Conservation (phyloP, 2,888 invertebrate genomes). For the Drosophila putrida region DNA sequence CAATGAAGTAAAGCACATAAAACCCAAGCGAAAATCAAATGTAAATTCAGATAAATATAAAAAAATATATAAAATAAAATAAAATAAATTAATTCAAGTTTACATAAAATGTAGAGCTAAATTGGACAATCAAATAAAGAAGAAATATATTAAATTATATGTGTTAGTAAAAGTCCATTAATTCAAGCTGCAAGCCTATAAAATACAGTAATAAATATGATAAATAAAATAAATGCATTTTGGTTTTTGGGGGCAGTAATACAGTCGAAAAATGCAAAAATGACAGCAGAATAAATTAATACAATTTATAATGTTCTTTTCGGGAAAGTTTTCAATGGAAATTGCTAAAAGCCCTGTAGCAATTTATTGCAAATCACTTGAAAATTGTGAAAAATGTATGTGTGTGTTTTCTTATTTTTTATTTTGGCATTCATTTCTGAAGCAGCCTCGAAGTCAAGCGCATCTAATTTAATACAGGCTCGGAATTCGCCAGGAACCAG, state of each 20-base stretch:
- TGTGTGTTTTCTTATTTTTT: no score
- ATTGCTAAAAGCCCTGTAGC: constrained; percentile 1
- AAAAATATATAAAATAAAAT: no score
- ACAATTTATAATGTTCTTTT: constrained; percentile 5
- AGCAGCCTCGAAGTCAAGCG: neutral
- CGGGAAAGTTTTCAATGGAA: constrained; percentile 3
- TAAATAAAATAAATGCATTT: neutral
- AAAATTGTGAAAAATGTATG: constrained; percentile 2
- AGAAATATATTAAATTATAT: neutral
- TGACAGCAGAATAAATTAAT: constrained; percentile 9
- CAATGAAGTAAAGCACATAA: no score
- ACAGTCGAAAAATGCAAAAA: neutral
- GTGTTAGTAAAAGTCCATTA: neutral
- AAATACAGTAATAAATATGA: neutral
- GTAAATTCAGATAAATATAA: no score
- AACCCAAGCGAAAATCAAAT: no score
- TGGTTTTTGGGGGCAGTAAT: neutral
- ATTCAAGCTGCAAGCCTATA: no score
- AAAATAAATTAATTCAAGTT: neutral
- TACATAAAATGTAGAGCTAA: neutral
- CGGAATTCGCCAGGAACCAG: neutral
- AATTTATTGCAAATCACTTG: constrained; percentile 24
- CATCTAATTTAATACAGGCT: constrained; percentile 11
- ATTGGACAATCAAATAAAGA: neutral
- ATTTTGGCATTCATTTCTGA: no score